Conservation (phyloP, 2,797 vertebrate genomes). For the Champsocephalus esox region DNA sequence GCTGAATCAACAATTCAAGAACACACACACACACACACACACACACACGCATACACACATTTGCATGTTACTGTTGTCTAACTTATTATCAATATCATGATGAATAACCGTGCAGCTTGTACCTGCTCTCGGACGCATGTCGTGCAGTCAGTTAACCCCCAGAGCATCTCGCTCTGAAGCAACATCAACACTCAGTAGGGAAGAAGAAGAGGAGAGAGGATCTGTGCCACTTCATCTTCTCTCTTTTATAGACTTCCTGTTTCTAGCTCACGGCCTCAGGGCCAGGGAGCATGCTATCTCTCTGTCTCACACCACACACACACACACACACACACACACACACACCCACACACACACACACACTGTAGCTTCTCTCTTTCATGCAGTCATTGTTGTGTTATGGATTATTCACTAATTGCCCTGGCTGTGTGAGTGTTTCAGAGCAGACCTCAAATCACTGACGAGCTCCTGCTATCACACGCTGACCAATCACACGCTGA, state of each 20-base stretch:
- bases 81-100: too few relatives aligned
- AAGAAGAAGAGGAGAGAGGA: background rate
- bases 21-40: background rate
- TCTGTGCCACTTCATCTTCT: conserved; percentile 8
- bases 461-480: conserved; percentile 13
- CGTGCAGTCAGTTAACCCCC: too few relatives aligned
- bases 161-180: background rate
- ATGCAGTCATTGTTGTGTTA: conserved; percentile 22
- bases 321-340: background rate
- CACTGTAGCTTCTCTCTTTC: conserved; percentile 21
- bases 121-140: too few relatives aligned
- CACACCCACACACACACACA: background rate
- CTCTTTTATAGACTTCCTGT: conserved; percentile 30
- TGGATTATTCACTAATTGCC: conserved; percentile 68
- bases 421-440: conserved; percentile 57
- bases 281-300: background rate
- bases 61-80: too few relatives aligned
- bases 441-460: conserved; percentile 45
- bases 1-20: conserved; percentile 36
- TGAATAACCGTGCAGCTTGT: too few relatives aligned
- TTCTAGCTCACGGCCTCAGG: conserved; percentile 39
- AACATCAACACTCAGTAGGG: background rate
- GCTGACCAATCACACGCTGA: background rate
- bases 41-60: background rate
- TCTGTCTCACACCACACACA: background rate